These are phyloP conservation scores for Aleiodes testaceus DNA, from an alignment of 2,888 invertebrate genomes.

Conservation along the genomic window DNA sequence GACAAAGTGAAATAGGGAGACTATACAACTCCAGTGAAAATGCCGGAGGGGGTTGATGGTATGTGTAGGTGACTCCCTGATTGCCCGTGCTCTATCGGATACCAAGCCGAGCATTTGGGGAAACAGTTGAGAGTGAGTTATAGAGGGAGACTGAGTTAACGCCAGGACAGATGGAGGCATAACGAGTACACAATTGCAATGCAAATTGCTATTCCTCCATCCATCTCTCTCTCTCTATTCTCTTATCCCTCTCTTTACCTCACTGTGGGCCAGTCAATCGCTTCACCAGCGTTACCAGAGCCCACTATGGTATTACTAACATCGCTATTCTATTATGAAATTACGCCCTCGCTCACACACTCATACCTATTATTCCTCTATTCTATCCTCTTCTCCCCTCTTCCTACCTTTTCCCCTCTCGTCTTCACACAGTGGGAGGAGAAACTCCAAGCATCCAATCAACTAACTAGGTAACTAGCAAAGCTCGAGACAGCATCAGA, in stretches of 20 bases:
- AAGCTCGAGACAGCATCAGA: slow-evolving; percentile 52
- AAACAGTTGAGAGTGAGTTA: slow-evolving; percentile 15
- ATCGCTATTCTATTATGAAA: slow-evolving; percentile 72
- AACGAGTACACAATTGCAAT: slow-evolving; percentile 71
- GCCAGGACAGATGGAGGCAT: slow-evolving; percentile 67
- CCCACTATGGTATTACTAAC: slow-evolving; percentile 71
- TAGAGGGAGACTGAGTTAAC: slow-evolving; percentile 40
- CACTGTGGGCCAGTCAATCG: slow-evolving; percentile 29
- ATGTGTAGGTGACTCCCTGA: slow-evolving; percentile 36
- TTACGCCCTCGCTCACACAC: slow-evolving; percentile 56
- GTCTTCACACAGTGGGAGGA: slow-evolving; percentile 28
- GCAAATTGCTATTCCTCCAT: slow-evolving; percentile 68
- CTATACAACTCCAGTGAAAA: neutral
- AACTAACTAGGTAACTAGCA: slow-evolving; percentile 69
- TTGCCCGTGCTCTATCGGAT: slow-evolving; percentile 34
- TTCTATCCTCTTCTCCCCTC: slow-evolving; percentile 18
- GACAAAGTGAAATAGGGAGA: neutral
- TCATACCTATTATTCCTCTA: slow-evolving; percentile 37
- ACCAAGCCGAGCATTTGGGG: slow-evolving; percentile 10
- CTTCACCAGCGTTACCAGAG: slow-evolving; percentile 47
- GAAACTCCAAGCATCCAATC: slow-evolving; percentile 66
- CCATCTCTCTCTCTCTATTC: slow-evolving; percentile 44
- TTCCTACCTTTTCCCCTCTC: neutral
- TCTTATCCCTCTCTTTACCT: neutral
- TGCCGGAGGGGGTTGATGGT: neutral